Evolutionary conservation across 2,113 vertebrate species (phyloP).

Genomic region (Edolisoma coerulescens): DNA sequence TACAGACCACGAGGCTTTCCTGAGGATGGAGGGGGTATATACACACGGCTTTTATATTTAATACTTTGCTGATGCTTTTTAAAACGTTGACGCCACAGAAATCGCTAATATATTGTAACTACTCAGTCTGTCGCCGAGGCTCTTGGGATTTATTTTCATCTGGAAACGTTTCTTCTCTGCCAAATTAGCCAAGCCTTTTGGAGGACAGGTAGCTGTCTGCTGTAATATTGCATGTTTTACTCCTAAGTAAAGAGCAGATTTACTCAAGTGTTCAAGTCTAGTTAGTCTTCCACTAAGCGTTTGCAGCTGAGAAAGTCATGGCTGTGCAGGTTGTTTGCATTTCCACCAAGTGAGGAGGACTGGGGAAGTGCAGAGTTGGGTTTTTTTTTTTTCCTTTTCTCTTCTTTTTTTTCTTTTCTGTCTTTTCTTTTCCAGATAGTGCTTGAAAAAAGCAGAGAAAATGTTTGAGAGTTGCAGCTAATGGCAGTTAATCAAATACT

Average conservation of each 20-base stretch:
- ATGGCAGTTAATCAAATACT: neutral
- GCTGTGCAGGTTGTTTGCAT: neutral
- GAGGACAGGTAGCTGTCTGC: slow-evolving; percentile 26
- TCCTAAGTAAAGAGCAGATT: slow-evolving; percentile 36
- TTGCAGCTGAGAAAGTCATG: neutral
- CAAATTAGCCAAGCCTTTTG: slow-evolving; percentile 33
- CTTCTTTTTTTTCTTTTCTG: neutral
- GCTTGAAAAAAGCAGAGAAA: neutral
- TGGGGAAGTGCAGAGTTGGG: neutral
- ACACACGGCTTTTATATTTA: slow-evolving; percentile 63
- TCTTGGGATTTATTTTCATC: neutral
- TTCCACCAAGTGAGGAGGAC: neutral
- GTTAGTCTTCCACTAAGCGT: slow-evolving; percentile 33
- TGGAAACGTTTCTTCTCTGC: slow-evolving; percentile 44
- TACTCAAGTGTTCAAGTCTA: slow-evolving; percentile 46
- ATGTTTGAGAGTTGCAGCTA: neutral
- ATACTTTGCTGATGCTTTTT: slow-evolving; percentile 68
- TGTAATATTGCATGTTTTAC: slow-evolving; percentile 63
- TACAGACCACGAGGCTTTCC: slow-evolving; percentile 51
- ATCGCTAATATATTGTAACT: slow-evolving; percentile 65
- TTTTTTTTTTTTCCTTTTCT: too few relatives aligned
- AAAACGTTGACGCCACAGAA: slow-evolving; percentile 62
- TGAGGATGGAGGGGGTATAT: neutral
- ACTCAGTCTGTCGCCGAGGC: neutral
- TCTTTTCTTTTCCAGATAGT: neutral